Evolutionary conservation across 1,140 invertebrate genomes (phyloP), one percentile per base, ranked within the genome.

Genomic region (Neuroterus valhalla): DNA sequence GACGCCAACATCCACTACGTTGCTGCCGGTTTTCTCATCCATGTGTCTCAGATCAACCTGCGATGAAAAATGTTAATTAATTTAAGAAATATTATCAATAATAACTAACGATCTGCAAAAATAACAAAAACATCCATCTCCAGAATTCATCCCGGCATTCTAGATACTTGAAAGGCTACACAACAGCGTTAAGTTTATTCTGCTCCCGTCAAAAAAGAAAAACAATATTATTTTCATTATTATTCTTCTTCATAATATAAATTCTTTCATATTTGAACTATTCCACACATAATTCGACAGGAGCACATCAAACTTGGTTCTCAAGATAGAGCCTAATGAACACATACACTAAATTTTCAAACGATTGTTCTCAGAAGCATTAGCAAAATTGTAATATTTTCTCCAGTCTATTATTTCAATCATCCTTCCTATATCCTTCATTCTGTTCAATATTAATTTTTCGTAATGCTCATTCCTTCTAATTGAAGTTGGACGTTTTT

Each of bases 21-120:
- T 95, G 75, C 94, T 95, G 38, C 95, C 95, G 72, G 92, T 91
- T 74, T 93, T 93, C 88, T 97, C 96, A 84, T 97, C 95, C 91
- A 96, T 96, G 85, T 98, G 96, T 44, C 96, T 91, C 66, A 98
- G 86, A 43, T 98, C 96, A 70, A 98, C 96, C 96, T 98, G 86
- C 21, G 82, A n/a, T 78, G 70, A 78, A 73, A 84, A 43, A 15
- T 68, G 31, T 68, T 15, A 62, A 14, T 55, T 21, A 12, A 62
- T 62, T 62, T 31, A 31, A 44, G 17, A 73, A 44, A 23, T 43
- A 44, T 17, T 1, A 44, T n/a, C n/a, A n/a, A n/a, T n/a, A n/a
- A n/a, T n/a, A 46, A 44, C 4, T 69, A 38, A 11, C 3, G n/a
- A 69, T 14, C 26, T 50, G 46, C 5, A 48, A 48, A 43, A 68